phyloP scores from a whole-genome alignment of 2,797 vertebrate genomes.

The Cynopterus sphinx region DNA sequence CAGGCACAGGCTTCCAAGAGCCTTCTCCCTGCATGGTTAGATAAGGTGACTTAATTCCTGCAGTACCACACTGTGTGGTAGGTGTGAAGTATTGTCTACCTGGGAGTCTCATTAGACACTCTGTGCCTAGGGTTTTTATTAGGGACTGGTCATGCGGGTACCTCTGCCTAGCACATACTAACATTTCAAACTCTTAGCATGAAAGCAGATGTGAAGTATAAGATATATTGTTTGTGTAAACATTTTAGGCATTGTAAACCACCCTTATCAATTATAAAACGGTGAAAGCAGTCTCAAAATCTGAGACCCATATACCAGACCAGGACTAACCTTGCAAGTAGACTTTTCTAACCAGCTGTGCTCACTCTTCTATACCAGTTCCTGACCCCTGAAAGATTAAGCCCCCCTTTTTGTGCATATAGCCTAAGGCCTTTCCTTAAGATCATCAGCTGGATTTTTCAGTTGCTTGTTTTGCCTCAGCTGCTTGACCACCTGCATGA shows the following conservation, averaged over 20 bases:
- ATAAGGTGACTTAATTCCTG: neutral
- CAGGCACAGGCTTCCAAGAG: neutral
- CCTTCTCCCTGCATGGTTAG: neutral
- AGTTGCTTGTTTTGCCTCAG: neutral
- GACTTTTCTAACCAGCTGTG: neutral
- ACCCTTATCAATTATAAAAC: neutral
- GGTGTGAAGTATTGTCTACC: neutral
- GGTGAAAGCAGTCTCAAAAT: neutral
- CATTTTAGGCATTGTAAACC: neutral
- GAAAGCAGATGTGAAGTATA: neutral
- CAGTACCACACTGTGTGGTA: neutral
- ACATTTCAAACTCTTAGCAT: neutral
- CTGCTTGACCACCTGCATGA: neutral
- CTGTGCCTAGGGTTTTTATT: neutral
- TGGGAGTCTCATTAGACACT: neutral
- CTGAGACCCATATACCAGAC: neutral
- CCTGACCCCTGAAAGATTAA: neutral
- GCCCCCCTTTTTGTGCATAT: neutral
- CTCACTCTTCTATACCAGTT: neutral
- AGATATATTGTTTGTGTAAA: neutral
- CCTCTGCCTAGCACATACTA: neutral
- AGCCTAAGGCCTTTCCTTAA: neutral
- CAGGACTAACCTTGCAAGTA: neutral
- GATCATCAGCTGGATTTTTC: neutral
- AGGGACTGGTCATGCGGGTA: neutral